Conservation (phyloP, 2,888 invertebrate genomes). For the Metalampra italica region DNA sequence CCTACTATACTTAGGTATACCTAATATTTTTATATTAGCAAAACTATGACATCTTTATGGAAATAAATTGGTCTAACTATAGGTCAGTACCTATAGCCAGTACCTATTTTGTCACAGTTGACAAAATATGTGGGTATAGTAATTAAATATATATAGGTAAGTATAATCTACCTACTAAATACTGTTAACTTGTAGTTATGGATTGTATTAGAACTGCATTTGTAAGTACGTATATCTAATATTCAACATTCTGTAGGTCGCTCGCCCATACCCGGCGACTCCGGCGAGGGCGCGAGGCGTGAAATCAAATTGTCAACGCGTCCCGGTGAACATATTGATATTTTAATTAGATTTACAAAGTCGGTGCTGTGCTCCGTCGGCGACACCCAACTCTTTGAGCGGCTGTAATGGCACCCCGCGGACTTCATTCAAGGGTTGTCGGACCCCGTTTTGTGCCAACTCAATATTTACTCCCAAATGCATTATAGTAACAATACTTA, state of each 20-base stretch:
- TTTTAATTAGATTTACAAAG: slow-evolving; percentile 79
- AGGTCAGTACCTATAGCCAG: no score
- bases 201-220: no score
- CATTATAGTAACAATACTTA: slow-evolving; percentile 75
- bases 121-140: no score
- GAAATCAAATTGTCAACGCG: slow-evolving; percentile 75
- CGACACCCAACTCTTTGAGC: slow-evolving; percentile 75
- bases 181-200: no score
- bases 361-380: slow-evolving; percentile 51
- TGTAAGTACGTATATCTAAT: not conserved
- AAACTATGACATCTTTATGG: no score
- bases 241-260: slow-evolving; percentile 8
- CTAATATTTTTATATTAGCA: no score
- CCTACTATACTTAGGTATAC: no score
- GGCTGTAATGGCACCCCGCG: slow-evolving; percentile 75
- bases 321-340: slow-evolving; percentile 74
- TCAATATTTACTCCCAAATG: slow-evolving; percentile 78
- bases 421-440: slow-evolving; percentile 72
- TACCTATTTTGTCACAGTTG: no score
- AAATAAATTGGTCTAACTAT: no score
- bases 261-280: slow-evolving; percentile 8
- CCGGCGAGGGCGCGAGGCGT: slow-evolving; percentile 55
- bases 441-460: slow-evolving; percentile 66
- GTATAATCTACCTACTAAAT: no score
- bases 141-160: no score